Evolutionary conservation across 2,113 vertebrate genomes (phyloP).

Genomic region (Albula goreensis): DNA sequence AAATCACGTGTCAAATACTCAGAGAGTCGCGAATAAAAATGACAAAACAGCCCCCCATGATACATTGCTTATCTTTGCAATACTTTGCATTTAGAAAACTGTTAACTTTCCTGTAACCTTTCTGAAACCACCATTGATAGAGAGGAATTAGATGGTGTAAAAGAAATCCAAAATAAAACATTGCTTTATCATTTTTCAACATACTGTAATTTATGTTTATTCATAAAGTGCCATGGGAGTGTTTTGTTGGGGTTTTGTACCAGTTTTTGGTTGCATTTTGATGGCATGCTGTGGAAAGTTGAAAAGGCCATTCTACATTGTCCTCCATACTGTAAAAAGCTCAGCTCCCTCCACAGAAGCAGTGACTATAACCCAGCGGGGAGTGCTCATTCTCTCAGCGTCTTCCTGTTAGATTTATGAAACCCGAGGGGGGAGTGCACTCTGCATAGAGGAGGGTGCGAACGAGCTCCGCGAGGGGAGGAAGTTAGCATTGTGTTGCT

Average conservation of each 20-base stretch:
- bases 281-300: neutral
- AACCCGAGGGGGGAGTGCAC: constrained; percentile 2
- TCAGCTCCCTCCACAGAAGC: neutral
- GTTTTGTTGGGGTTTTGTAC: neutral
- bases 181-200: neutral
- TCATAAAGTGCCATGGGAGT: neutral
- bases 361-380: neutral
- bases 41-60: neutral
- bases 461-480: constrained; percentile 16
- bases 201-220: neutral
- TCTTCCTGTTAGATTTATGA: constrained; percentile 9
- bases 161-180: neutral
- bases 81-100: neutral
- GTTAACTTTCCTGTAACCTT: neutral
- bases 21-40: neutral
- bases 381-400: neutral
- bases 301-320: neutral
- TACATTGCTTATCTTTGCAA: neutral
- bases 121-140: neutral
- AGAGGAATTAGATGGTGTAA: neutral
- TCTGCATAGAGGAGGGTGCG: neutral
- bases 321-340: constrained; percentile 3
- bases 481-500: constrained; percentile 40
- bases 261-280: neutral
- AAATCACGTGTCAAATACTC: neutral